These are phyloP conservation scores for Solenopsis invicta DNA, from an alignment of 1,140 invertebrate species.

Conservation along the genomic window DNA sequence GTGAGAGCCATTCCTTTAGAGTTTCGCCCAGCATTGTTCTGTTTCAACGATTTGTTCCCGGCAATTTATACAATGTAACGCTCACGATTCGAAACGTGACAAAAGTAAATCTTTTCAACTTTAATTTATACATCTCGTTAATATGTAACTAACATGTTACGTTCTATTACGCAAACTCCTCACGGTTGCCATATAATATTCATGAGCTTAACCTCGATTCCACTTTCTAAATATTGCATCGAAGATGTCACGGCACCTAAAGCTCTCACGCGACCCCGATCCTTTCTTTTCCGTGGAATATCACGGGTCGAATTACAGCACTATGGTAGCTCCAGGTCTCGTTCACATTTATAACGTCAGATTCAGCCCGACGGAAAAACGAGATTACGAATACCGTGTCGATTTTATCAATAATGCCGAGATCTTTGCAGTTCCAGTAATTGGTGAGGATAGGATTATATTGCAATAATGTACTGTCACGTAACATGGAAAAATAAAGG, in stretches of 20 bases:
- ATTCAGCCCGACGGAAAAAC: conserved; percentile 80
- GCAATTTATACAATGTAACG: conserved; percentile 76
- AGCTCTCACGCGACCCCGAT: conserved; percentile 69
- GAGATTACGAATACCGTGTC: conserved; percentile 82
- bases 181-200: conserved; percentile 1
- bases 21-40: conserved; percentile 81
- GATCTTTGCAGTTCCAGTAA: conserved; percentile 78
- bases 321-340: conserved; percentile 84
- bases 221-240: conserved; percentile 26
- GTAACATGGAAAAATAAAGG: not conserved
- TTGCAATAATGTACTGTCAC: not conserved
- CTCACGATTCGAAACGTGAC: conserved; percentile 82
- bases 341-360: conserved; percentile 77
- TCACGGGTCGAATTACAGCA: conserved; percentile 72
- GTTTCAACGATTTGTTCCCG: conserved; percentile 84
- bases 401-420: conserved; percentile 79
- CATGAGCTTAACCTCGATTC: conserved; percentile 30
- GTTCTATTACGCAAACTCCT: not conserved
- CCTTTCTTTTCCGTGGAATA: conserved; percentile 80
- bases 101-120: conserved; percentile 24
- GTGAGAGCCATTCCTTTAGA: conserved; percentile 71
- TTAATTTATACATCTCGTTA: not conserved
- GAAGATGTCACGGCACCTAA: conserved; percentile 80
- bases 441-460: conserved; percentile 73
- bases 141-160: not conserved